phyloP scores from a whole-genome alignment of 2,888 invertebrate genomes.

The Drosophila affinis region DNA sequence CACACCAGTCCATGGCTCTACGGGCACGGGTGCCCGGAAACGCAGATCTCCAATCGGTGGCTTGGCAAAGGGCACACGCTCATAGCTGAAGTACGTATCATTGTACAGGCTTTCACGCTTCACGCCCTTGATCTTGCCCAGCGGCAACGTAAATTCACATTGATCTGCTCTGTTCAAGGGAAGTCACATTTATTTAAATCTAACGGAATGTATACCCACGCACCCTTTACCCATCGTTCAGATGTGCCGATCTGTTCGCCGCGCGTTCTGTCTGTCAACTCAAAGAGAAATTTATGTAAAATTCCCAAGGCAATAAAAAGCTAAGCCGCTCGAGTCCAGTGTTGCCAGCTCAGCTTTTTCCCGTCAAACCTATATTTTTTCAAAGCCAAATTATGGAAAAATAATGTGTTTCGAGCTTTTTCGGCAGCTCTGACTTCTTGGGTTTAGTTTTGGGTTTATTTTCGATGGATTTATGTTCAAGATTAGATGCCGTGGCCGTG shows the following conservation, averaged over 20 bases:
- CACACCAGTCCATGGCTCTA: conserved; percentile 82
- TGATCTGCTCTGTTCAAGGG: background rate
- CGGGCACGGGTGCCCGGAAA: conserved; percentile 83
- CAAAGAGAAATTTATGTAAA: conserved; percentile 7
- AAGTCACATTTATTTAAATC: conserved; percentile 5
- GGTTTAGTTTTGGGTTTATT: no score
- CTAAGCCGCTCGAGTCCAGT: conserved; percentile 10
- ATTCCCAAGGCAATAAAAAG: background rate
- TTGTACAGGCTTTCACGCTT: conserved; percentile 57
- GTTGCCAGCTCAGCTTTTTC: no score
- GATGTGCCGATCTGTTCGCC: conserved; percentile 7
- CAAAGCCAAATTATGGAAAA: no score
- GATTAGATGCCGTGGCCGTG: no score
- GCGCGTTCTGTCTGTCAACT: conserved; percentile 39
- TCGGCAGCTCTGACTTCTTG: no score
- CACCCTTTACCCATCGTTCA: conserved; percentile 55
- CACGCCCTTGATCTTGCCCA: conserved; percentile 60
- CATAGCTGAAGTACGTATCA: conserved; percentile 74
- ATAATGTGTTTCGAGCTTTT: no score
- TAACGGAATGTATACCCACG: background rate
- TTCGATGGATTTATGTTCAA: no score
- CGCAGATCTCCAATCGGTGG: conserved; percentile 77
- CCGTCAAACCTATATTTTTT: no score
- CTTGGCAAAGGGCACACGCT: conserved; percentile 76
- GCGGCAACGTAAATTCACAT: conserved; percentile 55